Base-by-base conservation (phyloP, 2,797 vertebrate species). In the Clarias laeviceps region DNA sequence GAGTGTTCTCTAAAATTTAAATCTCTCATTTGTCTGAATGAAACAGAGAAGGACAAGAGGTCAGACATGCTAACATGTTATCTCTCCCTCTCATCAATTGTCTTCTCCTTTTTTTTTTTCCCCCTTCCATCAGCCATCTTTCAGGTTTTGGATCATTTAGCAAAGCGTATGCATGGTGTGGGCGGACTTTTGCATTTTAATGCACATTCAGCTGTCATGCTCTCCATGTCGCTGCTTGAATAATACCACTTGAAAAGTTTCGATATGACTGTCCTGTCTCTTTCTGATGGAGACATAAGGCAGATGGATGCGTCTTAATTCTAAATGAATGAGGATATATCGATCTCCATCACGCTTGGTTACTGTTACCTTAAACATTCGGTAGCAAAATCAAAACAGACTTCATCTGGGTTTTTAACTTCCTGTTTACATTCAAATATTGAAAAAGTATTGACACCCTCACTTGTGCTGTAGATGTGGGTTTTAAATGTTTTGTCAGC, bases 41-140 rank as follows among this genome's bases (percentile, higher is more conserved):
- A 80, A 79, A 32, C 72, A 79, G 61, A 81, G 34, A 88, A 89
- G 82, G 85, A 86, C 85, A 85, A 56, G 83, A 84, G 83, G 84
- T 85, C 40, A 50, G 27, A 45, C 65, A 86, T 70, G 59, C 45
- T 45, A n/a, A 68, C 24, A 64, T 34, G 37, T 79, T 22, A 66
- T 37, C 59, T 73, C 37, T 56, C 65, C 24, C 65, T 74, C 11
- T 37, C 17, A 20, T 14, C 29, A 50, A 45, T 11, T 11, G 37
- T 5, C 37, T 45, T 11, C 50, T 54, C 20, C 24, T 8, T 4
- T n/a, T 27, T 17, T 27, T 11, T 50, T 14, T 20, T 12, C 11
- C 45, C 59, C 45, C 59, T 27, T 24, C 12, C 29, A 5, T n/a
- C 24, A 1, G 22, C 62, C 84, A 82, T 17, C 37, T 5, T 85